Evolutionary conservation across 1,140 invertebrate genomes (phyloP), one percentile per base, ranked within the genome.

Genomic region (Luehdorfia chinensis): DNA sequence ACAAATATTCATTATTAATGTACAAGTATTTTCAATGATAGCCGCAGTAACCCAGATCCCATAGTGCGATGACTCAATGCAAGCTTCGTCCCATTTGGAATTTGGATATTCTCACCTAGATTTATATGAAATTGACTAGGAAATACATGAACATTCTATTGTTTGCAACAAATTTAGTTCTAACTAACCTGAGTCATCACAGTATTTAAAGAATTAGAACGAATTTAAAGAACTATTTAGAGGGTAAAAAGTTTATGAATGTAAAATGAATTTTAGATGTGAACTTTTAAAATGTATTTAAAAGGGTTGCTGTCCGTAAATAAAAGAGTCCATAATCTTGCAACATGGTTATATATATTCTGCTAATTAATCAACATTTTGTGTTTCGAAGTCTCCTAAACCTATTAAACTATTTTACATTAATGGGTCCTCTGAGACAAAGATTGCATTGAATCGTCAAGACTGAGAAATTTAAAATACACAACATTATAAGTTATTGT

Each of bases 51-150:
- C 69, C 75, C 69, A 63, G 65, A 68, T 66, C 66, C 67, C 71
- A 86, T 86, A 86, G 79, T 86, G 81, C 81, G 81, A 86, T 86
- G 81, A 86, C 81, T 86, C 81, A 84, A 86, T 86, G 81, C 81
- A 86, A 85, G 69, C 77, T 86, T 86, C 73, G 79, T 86, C 77
- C 70, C 70, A 71, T 75, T n/a, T 54, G 70, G 69, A 80, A 65
- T 66, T 64, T 52, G 46, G 27, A 55, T 50, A 53, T 54, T 27
- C 45, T 44, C 6, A 30, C 39, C 39, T 43, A 43, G 5, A 16
- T 28, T 19, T 16, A n/a, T 11, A 28, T 28, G 2, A 30, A 43
- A 19, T 27, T 14, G 27, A 30, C 5, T 11, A 43, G 12, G 2
- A 13, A 41, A 27, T 8, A 32, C 8, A 14, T 8, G 13, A 27